Percentiles rank a stretch among this genome's conserved stretches.
Evolutionary conservation across 2,888 invertebrate genomes (phyloP).

Genomic region (Acanthococcus lagerstroemiae): DNA sequence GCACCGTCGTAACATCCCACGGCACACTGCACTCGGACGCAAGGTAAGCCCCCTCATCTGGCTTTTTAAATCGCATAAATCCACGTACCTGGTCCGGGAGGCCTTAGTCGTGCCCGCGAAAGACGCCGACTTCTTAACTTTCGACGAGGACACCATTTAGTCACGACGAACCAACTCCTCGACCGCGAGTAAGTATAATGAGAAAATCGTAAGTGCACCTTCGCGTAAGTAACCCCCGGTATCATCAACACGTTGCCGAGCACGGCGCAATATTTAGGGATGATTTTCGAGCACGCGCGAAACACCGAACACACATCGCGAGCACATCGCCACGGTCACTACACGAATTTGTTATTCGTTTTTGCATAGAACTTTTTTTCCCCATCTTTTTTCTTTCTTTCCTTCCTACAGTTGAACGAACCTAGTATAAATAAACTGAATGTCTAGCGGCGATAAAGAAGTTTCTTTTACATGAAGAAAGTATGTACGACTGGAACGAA

Average conservation of each 20-base stretch:
- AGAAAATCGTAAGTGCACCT: background rate
- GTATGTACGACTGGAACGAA: no score
- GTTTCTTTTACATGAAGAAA: no score
- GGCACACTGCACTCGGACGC: no score
- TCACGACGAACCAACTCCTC: constrained; percentile 10
- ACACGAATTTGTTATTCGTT: background rate
- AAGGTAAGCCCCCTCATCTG: no score
- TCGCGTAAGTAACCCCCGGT: background rate
- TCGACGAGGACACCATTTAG: constrained; percentile 19
- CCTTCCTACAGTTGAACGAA: no score
- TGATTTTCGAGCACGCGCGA: constrained; percentile 17
- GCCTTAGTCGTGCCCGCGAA: constrained; percentile 10
- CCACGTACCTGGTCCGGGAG: constrained; percentile 12
- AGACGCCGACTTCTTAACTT: constrained; percentile 3
- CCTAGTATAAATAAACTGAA: no score
- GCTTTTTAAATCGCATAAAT: no score
- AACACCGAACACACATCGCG: background rate
- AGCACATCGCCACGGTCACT: background rate
- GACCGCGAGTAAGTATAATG: background rate
- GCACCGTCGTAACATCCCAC: no score
- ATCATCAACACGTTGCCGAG: constrained; percentile 19
- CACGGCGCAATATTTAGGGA: background rate
- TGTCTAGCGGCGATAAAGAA: no score
- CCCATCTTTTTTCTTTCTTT: no score
- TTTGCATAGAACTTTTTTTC: background rate